These are phyloP conservation scores for Lepidurus packardi DNA, from an alignment of 1,140 invertebrate species.

Conservation along the genomic window DNA sequence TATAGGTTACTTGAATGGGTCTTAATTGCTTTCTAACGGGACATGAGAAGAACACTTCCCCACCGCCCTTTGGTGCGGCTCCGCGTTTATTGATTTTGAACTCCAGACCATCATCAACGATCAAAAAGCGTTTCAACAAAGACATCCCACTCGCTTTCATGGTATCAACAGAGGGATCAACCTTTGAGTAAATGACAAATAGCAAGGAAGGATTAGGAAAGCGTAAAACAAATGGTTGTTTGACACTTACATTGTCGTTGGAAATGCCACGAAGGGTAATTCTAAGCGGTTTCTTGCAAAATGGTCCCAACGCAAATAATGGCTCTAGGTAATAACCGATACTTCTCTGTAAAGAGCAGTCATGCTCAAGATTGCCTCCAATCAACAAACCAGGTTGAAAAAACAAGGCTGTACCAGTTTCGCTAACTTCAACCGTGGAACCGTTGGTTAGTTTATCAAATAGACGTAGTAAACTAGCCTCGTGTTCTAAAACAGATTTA, in stretches of 20 bases:
- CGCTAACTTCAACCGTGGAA: slow-evolving; percentile 78
- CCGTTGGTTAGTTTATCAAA: slow-evolving; percentile 94
- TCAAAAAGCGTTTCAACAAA: slow-evolving; percentile 73
- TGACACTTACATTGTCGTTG: slow-evolving; percentile 59
- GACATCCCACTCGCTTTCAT: slow-evolving; percentile 73
- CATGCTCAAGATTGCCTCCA: slow-evolving; percentile 81
- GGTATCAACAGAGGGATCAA: slow-evolving; percentile 73
- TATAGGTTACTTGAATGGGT: slow-evolving; percentile 53
- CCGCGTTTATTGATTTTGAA: slow-evolving; percentile 81
- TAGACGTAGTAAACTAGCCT: slow-evolving; percentile 82
- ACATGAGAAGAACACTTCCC: slow-evolving; percentile 81
- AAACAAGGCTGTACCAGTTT: slow-evolving; percentile 83
- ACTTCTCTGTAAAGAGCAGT: slow-evolving; percentile 72
- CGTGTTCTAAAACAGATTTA: slow-evolving; percentile 61
- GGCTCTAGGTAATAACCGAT: slow-evolving; percentile 91
- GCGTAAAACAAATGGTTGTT: background rate
- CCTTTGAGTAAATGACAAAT: slow-evolving; percentile 43
- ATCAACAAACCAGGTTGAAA: slow-evolving; percentile 83
- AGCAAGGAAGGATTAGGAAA: background rate
- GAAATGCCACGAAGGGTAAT: slow-evolving; percentile 81
- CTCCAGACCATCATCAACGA: slow-evolving; percentile 80
- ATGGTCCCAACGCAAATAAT: slow-evolving; percentile 81
- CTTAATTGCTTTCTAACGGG: slow-evolving; percentile 64
- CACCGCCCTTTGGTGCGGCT: slow-evolving; percentile 77
- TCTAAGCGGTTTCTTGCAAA: slow-evolving; percentile 84